A percentile compares a stretch with the other conserved stretches of the same genome.
Evolutionary conservation across 2,797 vertebrate species (phyloP).

Genomic region (Galaxias olidus): DNA sequence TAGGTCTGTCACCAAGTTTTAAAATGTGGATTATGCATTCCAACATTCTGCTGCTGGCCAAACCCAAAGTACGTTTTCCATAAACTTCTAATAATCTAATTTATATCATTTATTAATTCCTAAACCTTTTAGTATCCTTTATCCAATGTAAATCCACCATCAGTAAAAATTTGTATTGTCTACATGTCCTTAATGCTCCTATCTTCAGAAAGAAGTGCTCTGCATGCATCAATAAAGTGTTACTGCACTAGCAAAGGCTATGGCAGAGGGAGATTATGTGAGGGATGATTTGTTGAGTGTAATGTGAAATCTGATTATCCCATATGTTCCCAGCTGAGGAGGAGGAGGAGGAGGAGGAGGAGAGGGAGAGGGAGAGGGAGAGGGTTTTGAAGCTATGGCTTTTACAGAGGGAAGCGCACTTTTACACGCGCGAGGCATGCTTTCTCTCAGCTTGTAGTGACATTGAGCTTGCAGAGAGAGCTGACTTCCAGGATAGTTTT

Average conservation of each 20-base stretch:
- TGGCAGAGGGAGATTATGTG: slow-evolving; percentile 61
- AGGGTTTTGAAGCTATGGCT: slow-evolving; percentile 75
- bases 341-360: slow-evolving; percentile 28
- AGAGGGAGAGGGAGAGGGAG: slow-evolving; percentile 48
- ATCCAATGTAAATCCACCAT: too few relatives aligned
- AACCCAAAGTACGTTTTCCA: too few relatives aligned
- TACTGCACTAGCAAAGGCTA: slow-evolving; percentile 61
- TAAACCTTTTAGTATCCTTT: too few relatives aligned
- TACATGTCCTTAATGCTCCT: too few relatives aligned
- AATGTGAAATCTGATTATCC: slow-evolving; percentile 81
- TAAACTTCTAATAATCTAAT: too few relatives aligned
- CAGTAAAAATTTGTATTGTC: too few relatives aligned
- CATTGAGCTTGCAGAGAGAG: slow-evolving; percentile 35
- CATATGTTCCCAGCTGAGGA: slow-evolving; percentile 31
- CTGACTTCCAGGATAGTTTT: slow-evolving; percentile 65
- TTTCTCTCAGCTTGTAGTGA: too few relatives aligned
- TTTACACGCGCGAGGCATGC: slow-evolving; percentile 60
- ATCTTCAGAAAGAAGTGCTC: slow-evolving; percentile 41
- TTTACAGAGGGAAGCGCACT: slow-evolving; percentile 67
- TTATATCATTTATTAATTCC: too few relatives aligned
- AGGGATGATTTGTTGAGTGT: slow-evolving; percentile 74
- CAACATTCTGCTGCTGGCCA: too few relatives aligned
- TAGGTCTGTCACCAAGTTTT: slow-evolving; percentile 40
- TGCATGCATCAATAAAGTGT: slow-evolving; percentile 47
- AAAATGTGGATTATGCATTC: too few relatives aligned